phyloP scores from a whole-genome alignment of 37 sponge, comb jelly and placozoan genomes.

The Geodia barretti region DNA sequence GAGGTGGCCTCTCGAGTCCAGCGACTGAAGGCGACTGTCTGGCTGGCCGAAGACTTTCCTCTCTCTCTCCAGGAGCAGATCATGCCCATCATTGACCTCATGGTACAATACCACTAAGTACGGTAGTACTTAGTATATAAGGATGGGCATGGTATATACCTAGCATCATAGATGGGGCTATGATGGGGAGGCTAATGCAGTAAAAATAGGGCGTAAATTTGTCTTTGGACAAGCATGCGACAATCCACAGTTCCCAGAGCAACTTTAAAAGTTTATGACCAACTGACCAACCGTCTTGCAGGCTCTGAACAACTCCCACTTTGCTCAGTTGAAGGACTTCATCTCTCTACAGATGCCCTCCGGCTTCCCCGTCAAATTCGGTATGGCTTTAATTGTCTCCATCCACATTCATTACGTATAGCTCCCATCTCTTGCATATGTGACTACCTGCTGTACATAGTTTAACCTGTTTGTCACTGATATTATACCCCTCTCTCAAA shows the following conservation, averaged over 20 bases:
- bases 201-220: no score
- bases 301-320: constrained; percentile 85
- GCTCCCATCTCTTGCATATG: neutral
- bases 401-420: neutral
- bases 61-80: constrained; percentile 90
- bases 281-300: no score
- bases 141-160: no score
- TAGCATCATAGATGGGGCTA: no score
- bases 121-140: no score
- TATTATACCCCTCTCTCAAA: neutral
- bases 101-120: constrained; percentile 59
- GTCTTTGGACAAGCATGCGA: no score
- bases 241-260: no score
- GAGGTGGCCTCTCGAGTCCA: constrained; percentile 74
- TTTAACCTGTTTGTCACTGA: neutral
- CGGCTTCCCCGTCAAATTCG: constrained; percentile 96
- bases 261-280: no score
- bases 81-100: constrained; percentile 90
- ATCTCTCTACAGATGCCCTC: constrained; percentile 94
- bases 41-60: constrained; percentile 90
- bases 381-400: constrained; percentile 29
- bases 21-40: constrained; percentile 92
- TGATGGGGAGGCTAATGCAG: no score
- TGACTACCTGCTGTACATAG: neutral
- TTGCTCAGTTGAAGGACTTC: constrained; percentile 95